Evolutionary conservation across 2,113 vertebrate species (phyloP).

Genomic region (Hepsetus odoe): DNA sequence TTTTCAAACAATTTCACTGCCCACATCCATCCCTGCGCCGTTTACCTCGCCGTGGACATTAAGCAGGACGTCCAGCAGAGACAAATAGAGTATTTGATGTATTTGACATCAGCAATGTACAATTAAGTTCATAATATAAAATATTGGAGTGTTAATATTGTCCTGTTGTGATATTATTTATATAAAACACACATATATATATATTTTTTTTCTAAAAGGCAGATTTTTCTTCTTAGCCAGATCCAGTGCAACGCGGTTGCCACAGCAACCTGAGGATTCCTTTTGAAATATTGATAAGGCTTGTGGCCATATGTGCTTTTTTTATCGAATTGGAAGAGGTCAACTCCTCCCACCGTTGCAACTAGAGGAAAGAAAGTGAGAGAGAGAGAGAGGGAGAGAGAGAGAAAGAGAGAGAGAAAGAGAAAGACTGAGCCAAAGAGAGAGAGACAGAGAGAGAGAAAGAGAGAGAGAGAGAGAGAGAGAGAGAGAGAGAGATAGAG

Average conservation of each 20-base stretch:
- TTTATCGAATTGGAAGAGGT: neutral
- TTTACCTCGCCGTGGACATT: too few species aligned
- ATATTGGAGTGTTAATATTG: too few species aligned
- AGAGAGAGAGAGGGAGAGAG: neutral
- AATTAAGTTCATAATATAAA: too few species aligned
- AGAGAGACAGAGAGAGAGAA: neutral
- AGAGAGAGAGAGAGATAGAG: neutral
- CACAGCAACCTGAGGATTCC: slow-evolving; percentile 44
- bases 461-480: neutral
- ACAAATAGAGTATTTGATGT: too few species aligned
- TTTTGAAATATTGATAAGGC: slow-evolving; percentile 49
- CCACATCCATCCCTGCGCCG: too few species aligned
- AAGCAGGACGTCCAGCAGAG: too few species aligned
- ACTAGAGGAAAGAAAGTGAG: neutral
- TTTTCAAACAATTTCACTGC: too few species aligned
- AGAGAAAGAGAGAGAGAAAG: too few species aligned
- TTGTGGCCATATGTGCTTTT: slow-evolving; percentile 11
- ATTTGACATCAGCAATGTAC: too few species aligned
- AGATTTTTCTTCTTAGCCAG: neutral
- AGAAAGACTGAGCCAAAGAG: neutral
- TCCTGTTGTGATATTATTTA: too few species aligned
- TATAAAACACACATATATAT: too few species aligned
- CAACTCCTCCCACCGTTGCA: neutral
- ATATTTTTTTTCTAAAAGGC: too few species aligned
- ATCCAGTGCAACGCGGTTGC: slow-evolving; percentile 35